These are phyloP conservation scores for Circaetus cinerascens DNA, from an alignment of 2,113 vertebrate genomes.

Conservation along the genomic window DNA sequence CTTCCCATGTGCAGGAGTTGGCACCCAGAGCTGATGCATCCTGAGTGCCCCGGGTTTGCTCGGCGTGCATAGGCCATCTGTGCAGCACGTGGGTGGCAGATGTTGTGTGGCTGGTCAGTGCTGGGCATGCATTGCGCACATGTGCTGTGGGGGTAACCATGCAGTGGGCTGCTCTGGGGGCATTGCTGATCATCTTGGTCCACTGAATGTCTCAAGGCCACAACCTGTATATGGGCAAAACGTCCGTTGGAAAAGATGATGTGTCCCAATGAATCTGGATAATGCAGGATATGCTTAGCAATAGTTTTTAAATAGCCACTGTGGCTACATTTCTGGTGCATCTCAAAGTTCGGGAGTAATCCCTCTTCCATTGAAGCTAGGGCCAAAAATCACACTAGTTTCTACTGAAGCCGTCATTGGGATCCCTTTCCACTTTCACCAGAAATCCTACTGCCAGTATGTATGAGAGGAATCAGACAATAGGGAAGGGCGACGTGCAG, in stretches of 20 bases:
- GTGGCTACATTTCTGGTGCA: background rate
- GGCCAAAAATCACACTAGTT: background rate
- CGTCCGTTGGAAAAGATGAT: background rate
- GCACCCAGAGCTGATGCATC: background rate
- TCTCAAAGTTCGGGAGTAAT: background rate
- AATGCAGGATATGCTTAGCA: background rate
- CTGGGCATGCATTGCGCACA: fast-evolving
- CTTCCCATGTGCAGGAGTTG: background rate
- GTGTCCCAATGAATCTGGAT: background rate
- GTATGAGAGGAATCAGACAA: fast-evolving
- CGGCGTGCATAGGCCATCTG: background rate
- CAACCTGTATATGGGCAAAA: background rate
- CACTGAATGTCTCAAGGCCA: background rate
- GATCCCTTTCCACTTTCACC: background rate
- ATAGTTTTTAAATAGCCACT: background rate
- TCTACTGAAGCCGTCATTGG: fast-evolving
- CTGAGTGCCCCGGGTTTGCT: background rate
- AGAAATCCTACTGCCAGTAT: background rate
- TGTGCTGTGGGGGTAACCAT: background rate
- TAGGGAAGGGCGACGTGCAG: fast-evolving
- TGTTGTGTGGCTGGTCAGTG: background rate
- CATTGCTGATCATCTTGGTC: background rate
- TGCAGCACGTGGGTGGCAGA: background rate
- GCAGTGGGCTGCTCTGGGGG: background rate
- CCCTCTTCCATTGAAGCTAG: background rate